These are phyloP conservation scores for Elysia crispata DNA, from an alignment of 2,888 invertebrate genomes.

Conservation along the genomic window DNA sequence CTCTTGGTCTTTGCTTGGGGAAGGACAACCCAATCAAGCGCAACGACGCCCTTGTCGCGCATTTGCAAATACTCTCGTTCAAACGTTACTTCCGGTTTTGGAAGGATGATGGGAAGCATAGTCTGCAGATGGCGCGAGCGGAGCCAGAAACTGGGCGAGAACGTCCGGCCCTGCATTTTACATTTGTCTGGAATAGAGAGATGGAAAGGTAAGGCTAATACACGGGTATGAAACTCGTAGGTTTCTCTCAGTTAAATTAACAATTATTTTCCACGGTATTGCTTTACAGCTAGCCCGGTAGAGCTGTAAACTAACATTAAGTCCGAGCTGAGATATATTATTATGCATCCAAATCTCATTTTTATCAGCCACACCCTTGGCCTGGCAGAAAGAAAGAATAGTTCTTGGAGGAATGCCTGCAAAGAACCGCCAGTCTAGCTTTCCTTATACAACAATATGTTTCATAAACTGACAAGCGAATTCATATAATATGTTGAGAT, in stretches of 20 bases:
- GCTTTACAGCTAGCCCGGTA: too few relatives aligned
- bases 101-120: constrained; percentile 56
- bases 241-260: too few relatives aligned
- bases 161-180: constrained; percentile 58
- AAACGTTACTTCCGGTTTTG: constrained; percentile 55
- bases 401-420: too few relatives aligned
- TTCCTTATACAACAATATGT: too few relatives aligned
- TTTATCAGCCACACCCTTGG: too few relatives aligned
- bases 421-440: too few relatives aligned
- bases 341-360: background rate
- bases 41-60: constrained; percentile 70
- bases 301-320: background rate
- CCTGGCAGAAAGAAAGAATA: too few relatives aligned
- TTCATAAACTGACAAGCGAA: too few relatives aligned
- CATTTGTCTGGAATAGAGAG: constrained; percentile 30
- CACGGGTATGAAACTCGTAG: background rate
- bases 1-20: constrained; percentile 52
- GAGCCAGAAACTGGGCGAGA: constrained; percentile 61
- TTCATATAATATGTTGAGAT: too few relatives aligned
- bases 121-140: constrained; percentile 69
- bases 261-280: too few relatives aligned
- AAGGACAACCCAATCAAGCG: constrained; percentile 70
- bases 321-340: background rate
- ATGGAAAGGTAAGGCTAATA: background rate
- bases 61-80: constrained; percentile 72